Conservation (phyloP, 1,140 invertebrate genomes). For the Diachasmimorpha longicaudata region DNA sequence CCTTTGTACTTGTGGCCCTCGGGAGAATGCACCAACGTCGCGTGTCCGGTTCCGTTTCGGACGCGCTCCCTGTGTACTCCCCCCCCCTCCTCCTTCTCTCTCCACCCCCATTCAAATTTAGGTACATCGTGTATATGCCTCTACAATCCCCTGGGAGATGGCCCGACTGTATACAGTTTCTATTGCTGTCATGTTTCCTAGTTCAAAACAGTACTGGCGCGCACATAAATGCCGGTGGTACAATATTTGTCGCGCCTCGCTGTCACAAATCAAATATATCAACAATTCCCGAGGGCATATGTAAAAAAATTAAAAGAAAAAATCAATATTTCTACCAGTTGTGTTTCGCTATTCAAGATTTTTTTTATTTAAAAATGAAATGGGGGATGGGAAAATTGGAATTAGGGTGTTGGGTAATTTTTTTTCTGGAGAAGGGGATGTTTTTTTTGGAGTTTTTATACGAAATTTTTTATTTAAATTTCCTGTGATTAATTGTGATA, state of each 20-base stretch:
- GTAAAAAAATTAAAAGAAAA: too few relatives aligned
- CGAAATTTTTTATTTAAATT: too few relatives aligned
- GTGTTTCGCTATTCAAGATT: too few relatives aligned
- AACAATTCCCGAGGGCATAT: neutral
- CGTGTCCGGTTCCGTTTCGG: conserved; percentile 29
- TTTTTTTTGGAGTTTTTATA: too few relatives aligned
- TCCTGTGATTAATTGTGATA: too few relatives aligned
- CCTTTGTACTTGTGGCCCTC: conserved; percentile 12
- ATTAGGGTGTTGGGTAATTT: too few relatives aligned
- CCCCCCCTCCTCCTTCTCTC: too few relatives aligned
- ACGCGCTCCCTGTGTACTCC: conserved; percentile 15
- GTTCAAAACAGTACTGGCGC: neutral
- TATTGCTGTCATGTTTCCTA: conserved; percentile 1
- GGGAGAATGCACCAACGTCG: conserved; percentile 16
- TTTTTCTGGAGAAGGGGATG: too few relatives aligned
- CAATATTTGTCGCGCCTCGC: neutral
- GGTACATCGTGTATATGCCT: neutral
- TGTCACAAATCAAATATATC: neutral
- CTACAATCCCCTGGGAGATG: neutral
- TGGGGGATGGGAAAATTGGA: too few relatives aligned
- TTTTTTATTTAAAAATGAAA: too few relatives aligned
- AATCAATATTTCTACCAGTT: too few relatives aligned
- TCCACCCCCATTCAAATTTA: conserved; percentile 28
- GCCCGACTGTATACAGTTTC: neutral
- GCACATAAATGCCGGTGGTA: neutral